Percentiles rank a stretch among this genome's conserved stretches.
Conservation (phyloP, 2,888 invertebrate genomes). For the Cenopis cana region DNA sequence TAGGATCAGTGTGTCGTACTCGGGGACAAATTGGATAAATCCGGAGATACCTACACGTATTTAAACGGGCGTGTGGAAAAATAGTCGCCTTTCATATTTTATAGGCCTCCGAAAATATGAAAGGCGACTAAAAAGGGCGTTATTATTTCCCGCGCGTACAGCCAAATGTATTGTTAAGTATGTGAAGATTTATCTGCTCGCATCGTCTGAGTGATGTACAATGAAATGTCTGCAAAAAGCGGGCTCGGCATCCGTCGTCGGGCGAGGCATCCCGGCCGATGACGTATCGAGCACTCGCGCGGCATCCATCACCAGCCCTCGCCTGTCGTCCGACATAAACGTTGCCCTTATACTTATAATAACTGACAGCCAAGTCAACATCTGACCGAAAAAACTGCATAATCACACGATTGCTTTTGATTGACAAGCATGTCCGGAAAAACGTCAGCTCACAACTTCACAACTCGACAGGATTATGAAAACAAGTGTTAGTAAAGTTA, state of each 20-base stretch:
- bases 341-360: constrained; percentile 32
- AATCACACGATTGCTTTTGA: constrained; percentile 15
- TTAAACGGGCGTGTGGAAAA: constrained; percentile 18
- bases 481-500: constrained; percentile 16
- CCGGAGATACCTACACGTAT: constrained; percentile 30
- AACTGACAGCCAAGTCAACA: constrained; percentile 29
- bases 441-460: background rate
- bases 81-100: too few relatives aligned
- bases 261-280: constrained; percentile 52
- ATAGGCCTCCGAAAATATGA: constrained; percentile 9
- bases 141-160: constrained; percentile 43
- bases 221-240: constrained; percentile 50
- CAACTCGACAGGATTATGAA: background rate
- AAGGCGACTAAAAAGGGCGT: constrained; percentile 29
- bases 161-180: constrained; percentile 49
- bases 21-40: constrained; percentile 48
- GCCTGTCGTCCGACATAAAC: constrained; percentile 31
- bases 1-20: constrained; percentile 49
- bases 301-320: constrained; percentile 58
- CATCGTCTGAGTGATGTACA: constrained; percentile 48
- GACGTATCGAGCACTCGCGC: constrained; percentile 54
- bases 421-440: constrained; percentile 32
- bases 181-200: constrained; percentile 48
- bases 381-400: constrained; percentile 24
- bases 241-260: constrained; percentile 44